Evolutionary conservation across 2,888 invertebrate species (phyloP), one percentile per base, ranked within the genome.

Genomic region (Acanthoscelides obtectus): DNA sequence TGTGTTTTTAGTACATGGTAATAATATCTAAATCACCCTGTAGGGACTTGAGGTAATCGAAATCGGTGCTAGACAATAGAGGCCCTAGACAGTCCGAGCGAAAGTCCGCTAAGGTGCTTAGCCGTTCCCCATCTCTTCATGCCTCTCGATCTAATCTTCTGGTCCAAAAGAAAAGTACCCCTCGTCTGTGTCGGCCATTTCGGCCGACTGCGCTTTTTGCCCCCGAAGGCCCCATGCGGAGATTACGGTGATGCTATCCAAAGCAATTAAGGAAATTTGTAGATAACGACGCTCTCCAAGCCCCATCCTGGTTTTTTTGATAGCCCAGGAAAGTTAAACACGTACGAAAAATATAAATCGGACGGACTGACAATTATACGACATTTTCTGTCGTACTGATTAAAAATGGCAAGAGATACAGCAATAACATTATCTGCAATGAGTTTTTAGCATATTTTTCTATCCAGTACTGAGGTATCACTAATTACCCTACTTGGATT

Each of bases 261-360:
- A 27, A 27, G 71, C 71, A 72, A 74, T 74, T 74, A 74, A 74
- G 74, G 71, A 71, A 74, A 74, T 74, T 74, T 72, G 74, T 74
- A 72, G 74, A 74, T 74, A 72, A 74, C 72, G 74, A 74, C 70
- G 71, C 63, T 69, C 69, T 70, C 72, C 72, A 69, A 73, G 71
- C 71, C 73, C 45, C 45, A 45, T 45, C 45, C 45, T 45, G 45
- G 45, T 45, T 45, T 12, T 45, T 45, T 1, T 45, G 12, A 45
- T 45, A 45, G 12, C 5, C 45, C 17, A 45, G 45, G 45, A 45
- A 45, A 45, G 12, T 45, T 45, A 12, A 17, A 45, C 5, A n/a
- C n/a, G n/a, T n/a, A n/a, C n/a, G n/a, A n/a, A n/a, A n/a, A n/a
- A n/a, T n/a, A n/a, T n/a, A n/a, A n/a, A n/a, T n/a, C n/a, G n/a